Conservation (phyloP, 1,140 invertebrate genomes). For the Drosophila malerkotliana region DNA sequence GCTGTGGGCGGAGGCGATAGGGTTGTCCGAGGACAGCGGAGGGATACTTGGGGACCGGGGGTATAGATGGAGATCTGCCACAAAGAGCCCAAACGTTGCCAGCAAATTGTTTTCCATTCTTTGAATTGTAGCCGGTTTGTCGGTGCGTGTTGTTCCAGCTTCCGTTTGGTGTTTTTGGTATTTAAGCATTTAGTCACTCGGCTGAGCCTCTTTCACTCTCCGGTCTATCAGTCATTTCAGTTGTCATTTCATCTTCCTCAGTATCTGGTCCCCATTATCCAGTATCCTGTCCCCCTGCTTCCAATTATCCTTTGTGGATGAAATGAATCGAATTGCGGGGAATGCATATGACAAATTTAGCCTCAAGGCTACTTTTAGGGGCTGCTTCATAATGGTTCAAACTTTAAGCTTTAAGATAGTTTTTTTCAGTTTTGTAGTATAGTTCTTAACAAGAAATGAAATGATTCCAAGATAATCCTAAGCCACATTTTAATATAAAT, state of each 20-base stretch:
- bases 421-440: background rate
- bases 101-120: constrained; percentile 77
- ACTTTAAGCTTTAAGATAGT: too few species aligned
- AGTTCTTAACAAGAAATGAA: background rate
- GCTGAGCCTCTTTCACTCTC: constrained; percentile 50
- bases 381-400: constrained; percentile 14
- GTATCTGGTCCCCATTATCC: background rate
- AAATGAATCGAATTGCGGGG: constrained; percentile 19
- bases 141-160: constrained; percentile 37
- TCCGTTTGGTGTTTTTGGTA: constrained; percentile 61
- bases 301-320: constrained; percentile 20
- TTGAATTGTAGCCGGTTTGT: constrained; percentile 30
- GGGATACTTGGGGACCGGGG: background rate
- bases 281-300: constrained; percentile 7
- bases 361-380: constrained; percentile 20
- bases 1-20: constrained; percentile 5
- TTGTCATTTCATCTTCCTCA: constrained; percentile 57
- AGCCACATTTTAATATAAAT: background rate
- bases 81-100: constrained; percentile 41
- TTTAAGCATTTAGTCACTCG: constrained; percentile 74
- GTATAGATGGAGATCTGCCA: constrained; percentile 31
- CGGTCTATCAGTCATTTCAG: constrained; percentile 62
- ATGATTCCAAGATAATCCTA: background rate
- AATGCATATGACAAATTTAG: constrained; percentile 56
- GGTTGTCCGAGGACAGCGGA: constrained; percentile 12